Evolutionary conservation across 2,888 invertebrate species (phyloP), one percentile per base, ranked within the genome.

Genomic region (Epiblema foenella): DNA sequence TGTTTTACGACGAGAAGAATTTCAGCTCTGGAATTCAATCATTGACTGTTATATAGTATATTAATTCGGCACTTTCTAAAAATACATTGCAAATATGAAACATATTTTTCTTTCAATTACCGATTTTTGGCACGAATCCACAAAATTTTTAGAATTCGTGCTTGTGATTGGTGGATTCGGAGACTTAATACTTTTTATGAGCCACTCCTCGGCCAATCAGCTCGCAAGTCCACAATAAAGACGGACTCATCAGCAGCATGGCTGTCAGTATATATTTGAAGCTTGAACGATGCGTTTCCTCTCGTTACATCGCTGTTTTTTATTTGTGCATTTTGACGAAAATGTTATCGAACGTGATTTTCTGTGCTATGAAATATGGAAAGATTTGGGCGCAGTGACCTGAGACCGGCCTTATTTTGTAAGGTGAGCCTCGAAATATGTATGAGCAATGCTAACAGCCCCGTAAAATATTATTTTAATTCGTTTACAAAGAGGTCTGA

Each of bases 211-310:
- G 83, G 89, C 96, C 96, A 96, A 96, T 96, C 94, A 91, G 94
- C 93, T 90, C 82, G 83, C 93, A 94, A 94, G 94, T 93, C 94
- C 94, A 95, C 95, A 95, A 96, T 96, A 96, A 97, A 97, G 96
- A 95, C 95, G 95, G 95, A 95, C 95, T 95, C 95, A 95, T 95
- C 95, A 95, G 95, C 96, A 97, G 96, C 95, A 97, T 97, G 97
- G 97, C 97, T 97, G 97, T 96, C 98, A 98, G 97, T 98, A 98
- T 98, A 98, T 97, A 98, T 97, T 96, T 97, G 97, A 96, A 95
- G 95, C 95, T 95, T 95, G 95, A 93, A 95, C 94, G 95, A 97
- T 97, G 96, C 95, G 95, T 95, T 96, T 96, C 96, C 96, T 97
- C 95, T 96, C 96, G 95, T 95, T 94, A 94, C 88, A 91, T 93